Evolutionary conservation across 1,140 invertebrate species (phyloP).

Genomic region (Heliconius hewitsoni): DNA sequence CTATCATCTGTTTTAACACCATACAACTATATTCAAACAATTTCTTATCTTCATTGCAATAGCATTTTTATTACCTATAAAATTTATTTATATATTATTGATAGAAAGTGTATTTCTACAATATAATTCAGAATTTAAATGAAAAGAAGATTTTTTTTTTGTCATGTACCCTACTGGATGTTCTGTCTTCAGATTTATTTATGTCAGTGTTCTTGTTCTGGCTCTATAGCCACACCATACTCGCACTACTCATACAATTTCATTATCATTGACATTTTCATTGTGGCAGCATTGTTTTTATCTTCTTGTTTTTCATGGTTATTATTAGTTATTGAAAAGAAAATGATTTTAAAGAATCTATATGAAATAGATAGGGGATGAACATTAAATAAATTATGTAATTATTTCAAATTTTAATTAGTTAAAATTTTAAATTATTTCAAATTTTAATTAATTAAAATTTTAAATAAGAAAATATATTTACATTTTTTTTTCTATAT

Average conservation of each 20-base stretch:
- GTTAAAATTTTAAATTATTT: too few relatives aligned
- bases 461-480: too few relatives aligned
- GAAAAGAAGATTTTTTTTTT: slow-evolving; percentile 5
- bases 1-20: too few relatives aligned
- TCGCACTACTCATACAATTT: slow-evolving; percentile 45
- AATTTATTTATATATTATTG: too few relatives aligned
- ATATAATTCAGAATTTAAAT: neutral
- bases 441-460: too few relatives aligned
- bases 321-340: neutral
- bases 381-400: neutral
- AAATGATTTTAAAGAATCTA: neutral
- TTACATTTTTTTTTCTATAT: too few relatives aligned
- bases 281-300: slow-evolving; percentile 45
- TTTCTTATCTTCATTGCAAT: too few relatives aligned
- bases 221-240: slow-evolving; percentile 46
- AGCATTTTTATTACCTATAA: too few relatives aligned
- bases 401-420: too few relatives aligned
- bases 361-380: neutral
- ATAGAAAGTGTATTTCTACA: slow-evolving; percentile 29
- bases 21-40: too few relatives aligned
- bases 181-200: slow-evolving; percentile 63
- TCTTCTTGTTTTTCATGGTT: neutral
- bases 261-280: slow-evolving; percentile 34
- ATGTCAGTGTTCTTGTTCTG: slow-evolving; percentile 45
- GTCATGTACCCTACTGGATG: slow-evolving; percentile 46